Base-by-base conservation (phyloP, 2,113 vertebrate genomes). In the Tringa solitaria region DNA sequence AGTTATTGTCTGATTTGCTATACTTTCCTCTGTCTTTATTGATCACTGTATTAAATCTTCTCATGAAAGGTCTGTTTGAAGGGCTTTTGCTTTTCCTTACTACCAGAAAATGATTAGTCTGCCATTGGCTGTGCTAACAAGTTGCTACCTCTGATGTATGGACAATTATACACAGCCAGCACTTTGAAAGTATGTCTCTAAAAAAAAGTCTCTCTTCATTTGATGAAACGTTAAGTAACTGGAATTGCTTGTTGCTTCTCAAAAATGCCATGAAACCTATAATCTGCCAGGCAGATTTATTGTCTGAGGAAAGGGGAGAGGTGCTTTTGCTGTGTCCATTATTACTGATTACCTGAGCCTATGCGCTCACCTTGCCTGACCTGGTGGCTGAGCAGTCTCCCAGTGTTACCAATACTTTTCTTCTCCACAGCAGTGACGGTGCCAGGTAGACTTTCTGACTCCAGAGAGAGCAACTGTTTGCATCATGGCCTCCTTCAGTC, bases 261-360 rank as follows among this genome's bases (percentile, higher is more conserved):
- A 61, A 90, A 95, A 93, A 56, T 73, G 3, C 14, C n/a, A 27
- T 17, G n/a, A 76, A 70, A 7, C 9, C 12, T 63, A 18, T 64
- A 75, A 59, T 8, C 27, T 86, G 21, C 23, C 26, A 61, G 53
- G 28, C 22, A 84, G 23, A 73, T 90, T 82, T 61, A 24, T 6
- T 32, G 32, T 10, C 32, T 48, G 46, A 64, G 10, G 17, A 4
- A 37, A 18, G 2, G 2, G 12, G 8, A 63, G 35, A 86, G 33
- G 21, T 1, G 1, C 14, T 90, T 61, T 37, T 51, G 12, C 14
- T 0, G 1, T 59, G 32, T n/a, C 39, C 8, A 1, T 41, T 70
- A 45, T 57, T 76, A 26, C 13, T 12, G n/a, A 30, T 51, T 57
- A 28, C 39, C 51, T 35, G 51, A 32, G 20, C 10, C 14, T 39